Conservation (phyloP, 2,113 vertebrate species). For the Rattus rattus region DNA sequence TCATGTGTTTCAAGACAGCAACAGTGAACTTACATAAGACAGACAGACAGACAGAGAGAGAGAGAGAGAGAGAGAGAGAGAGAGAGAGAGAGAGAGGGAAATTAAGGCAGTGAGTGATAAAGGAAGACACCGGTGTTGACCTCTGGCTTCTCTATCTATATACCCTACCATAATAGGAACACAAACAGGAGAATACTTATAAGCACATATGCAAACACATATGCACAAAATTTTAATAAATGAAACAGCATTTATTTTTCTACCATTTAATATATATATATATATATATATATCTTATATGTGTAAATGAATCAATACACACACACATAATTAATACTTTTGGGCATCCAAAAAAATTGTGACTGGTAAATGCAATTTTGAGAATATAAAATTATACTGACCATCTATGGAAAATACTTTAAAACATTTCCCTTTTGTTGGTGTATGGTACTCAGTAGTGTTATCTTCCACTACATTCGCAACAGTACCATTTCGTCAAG, state of each 20-base stretch:
- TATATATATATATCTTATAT: too few relatives aligned
- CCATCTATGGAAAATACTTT: neutral
- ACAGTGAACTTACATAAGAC: too few relatives aligned
- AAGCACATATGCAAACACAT: neutral
- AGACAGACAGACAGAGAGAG: too few relatives aligned
- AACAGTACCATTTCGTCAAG: neutral
- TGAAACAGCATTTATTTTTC: neutral
- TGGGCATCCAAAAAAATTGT: neutral
- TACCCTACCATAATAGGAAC: neutral
- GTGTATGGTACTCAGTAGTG: neutral
- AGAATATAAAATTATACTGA: neutral
- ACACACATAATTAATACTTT: neutral
- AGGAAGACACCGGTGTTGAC: neutral
- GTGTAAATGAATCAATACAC: too few relatives aligned
- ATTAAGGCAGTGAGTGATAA: neutral
- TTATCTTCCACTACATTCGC: neutral
- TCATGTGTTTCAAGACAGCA: too few relatives aligned
- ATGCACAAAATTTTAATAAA: neutral
- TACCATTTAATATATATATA: too few relatives aligned
- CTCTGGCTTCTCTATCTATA: neutral
- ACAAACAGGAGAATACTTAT: too few relatives aligned
- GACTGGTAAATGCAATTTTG: neutral
- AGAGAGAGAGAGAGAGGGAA: too few relatives aligned
- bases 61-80: too few relatives aligned
- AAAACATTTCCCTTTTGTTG: neutral